Conservation (phyloP, 2,113 vertebrate species). For the Anhinga rufa region DNA sequence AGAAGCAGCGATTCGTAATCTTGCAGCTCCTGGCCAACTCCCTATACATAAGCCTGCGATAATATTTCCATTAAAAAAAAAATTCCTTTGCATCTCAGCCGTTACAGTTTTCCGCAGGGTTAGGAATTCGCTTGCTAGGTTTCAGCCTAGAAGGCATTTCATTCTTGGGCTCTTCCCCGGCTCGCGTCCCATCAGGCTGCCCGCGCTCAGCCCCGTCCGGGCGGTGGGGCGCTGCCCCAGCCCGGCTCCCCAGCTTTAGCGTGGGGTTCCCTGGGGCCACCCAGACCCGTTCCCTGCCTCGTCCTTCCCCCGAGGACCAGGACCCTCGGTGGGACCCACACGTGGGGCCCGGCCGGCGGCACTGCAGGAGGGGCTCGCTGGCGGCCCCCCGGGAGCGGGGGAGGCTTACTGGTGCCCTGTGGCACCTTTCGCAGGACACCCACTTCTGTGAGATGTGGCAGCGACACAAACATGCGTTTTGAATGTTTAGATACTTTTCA, state of each 20-base stretch:
- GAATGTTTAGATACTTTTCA: neutral
- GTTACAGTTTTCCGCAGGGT: neutral
- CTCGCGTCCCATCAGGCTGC: rapidly evolving
- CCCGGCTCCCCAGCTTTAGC: rapidly evolving
- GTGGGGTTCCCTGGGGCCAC: neutral
- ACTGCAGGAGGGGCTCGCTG: neutral
- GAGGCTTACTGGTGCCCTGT: neutral
- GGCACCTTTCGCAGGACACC: neutral
- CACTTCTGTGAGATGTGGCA: neutral
- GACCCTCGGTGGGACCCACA: too few relatives aligned
- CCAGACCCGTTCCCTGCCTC: too few relatives aligned
- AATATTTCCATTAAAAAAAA: neutral
- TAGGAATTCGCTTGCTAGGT: neutral
- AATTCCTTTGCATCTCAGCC: neutral
- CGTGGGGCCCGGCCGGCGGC: too few relatives aligned
- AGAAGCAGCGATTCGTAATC: neutral
- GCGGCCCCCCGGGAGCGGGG: too few relatives aligned
- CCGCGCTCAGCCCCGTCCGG: neutral
- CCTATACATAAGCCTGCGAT: neutral
- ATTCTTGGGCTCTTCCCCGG: rapidly evolving
- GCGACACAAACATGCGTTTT: neutral
- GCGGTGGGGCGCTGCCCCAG: neutral
- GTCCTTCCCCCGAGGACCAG: neutral
- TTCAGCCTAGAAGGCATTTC: neutral
- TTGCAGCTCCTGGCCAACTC: neutral